phyloP scores from a whole-genome alignment of 2,113 vertebrate species.

The Melanostigma gelatinosum region DNA sequence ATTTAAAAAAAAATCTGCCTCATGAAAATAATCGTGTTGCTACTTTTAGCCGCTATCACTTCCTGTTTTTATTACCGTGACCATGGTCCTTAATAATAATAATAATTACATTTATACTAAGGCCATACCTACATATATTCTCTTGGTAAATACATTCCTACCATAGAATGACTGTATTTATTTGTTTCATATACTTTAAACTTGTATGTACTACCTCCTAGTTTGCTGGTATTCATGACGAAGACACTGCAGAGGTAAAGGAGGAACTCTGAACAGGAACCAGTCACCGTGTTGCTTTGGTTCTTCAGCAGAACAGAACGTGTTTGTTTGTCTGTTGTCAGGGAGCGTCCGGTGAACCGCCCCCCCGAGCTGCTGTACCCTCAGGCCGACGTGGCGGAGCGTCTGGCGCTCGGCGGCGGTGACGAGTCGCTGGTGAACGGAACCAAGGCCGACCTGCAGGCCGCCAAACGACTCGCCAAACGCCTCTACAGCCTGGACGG shows the following conservation, averaged over 20 bases:
- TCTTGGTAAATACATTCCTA: too few relatives aligned
- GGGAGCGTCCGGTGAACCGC: conserved; percentile 68
- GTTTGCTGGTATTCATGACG: too few relatives aligned
- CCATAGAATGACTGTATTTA: too few relatives aligned
- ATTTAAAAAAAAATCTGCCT: background rate
- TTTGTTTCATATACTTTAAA: too few relatives aligned
- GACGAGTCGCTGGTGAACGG: conserved; percentile 89
- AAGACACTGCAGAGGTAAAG: background rate
- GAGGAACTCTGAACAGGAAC: conserved; percentile 37
- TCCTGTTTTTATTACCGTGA: background rate
- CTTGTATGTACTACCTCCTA: too few relatives aligned
- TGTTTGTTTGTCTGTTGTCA: conserved; percentile 33
- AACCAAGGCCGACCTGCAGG: conserved; percentile 90
- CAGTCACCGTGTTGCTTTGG: background rate
- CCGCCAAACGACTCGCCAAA: conserved; percentile 92
- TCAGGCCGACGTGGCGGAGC: conserved; percentile 88
- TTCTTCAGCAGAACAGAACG: background rate
- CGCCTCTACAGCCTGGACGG: conserved; percentile 94
- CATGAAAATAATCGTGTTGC: background rate
- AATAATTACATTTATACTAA: too few relatives aligned
- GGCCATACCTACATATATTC: too few relatives aligned
- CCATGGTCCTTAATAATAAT: too few relatives aligned
- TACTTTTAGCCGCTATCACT: background rate
- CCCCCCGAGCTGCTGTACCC: conserved; percentile 84
- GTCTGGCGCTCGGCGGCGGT: conserved; percentile 87